Percentiles rank a stretch among this genome's conserved stretches.
These are phyloP conservation scores for Hemiprocne comata DNA, from an alignment of 2,113 vertebrate species.

Conservation along the genomic window DNA sequence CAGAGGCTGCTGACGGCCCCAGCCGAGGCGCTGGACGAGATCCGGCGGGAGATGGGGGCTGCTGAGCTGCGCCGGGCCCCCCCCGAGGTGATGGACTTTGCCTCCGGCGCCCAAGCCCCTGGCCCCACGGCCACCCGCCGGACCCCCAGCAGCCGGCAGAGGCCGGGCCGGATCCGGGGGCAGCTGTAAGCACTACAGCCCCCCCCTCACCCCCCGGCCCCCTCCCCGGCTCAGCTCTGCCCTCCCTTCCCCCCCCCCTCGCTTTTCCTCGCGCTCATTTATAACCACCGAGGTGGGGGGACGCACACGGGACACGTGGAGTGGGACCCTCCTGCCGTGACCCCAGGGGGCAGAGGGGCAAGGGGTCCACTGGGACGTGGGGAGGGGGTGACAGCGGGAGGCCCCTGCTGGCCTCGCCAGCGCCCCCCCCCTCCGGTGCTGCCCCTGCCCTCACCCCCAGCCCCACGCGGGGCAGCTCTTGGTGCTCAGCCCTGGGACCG, in stretches of 20 bases:
- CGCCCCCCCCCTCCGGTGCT: not conserved
- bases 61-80: conserved; percentile 70
- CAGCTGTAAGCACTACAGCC: not conserved
- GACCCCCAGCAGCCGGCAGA: conserved; percentile 49
- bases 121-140: conserved; percentile 59
- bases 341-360: not conserved
- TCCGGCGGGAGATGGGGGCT: conserved; percentile 88
- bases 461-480: not conserved
- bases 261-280: not conserved
- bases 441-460: not conserved
- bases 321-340: not conserved
- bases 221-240: not conserved
- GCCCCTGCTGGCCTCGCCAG: not conserved
- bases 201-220: not conserved
- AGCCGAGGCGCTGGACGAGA: conserved; percentile 80
- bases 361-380: not conserved
- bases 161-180: conserved; percentile 44
- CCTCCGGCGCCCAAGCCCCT: conserved; percentile 70
- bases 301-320: not conserved
- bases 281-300: not conserved
- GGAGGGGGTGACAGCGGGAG: not conserved
- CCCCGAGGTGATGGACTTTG: conserved; percentile 77
- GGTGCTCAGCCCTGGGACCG: not conserved
- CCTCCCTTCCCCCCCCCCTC: not conserved
- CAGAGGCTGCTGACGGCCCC: conserved; percentile 90